A percentile compares a stretch with the other conserved stretches of the same genome.
phyloP scores from a whole-genome alignment of 1,140 invertebrate genomes.

The Heliconius hermathena region DNA sequence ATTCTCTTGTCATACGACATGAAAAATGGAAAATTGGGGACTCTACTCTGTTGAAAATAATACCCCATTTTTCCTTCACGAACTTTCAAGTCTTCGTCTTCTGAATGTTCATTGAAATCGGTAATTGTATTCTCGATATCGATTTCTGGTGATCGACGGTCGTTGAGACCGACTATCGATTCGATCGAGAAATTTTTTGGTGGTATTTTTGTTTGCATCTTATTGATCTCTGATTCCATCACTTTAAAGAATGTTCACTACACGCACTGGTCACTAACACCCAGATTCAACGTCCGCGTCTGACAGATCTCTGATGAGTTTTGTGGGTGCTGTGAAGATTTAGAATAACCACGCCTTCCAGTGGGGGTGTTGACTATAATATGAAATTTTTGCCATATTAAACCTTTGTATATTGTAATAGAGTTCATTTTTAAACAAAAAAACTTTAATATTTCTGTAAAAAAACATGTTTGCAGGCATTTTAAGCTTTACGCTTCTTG shows the following conservation, averaged over 20 bases:
- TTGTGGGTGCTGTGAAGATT: constrained; percentile 44
- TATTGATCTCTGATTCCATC: constrained; percentile 74
- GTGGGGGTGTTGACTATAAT: constrained; percentile 41
- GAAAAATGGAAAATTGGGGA: constrained; percentile 74
- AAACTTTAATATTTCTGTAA: not conserved
- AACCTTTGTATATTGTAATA: not conserved
- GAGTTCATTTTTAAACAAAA: constrained; percentile 12
- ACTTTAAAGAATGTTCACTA: constrained; percentile 38
- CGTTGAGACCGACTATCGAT: constrained; percentile 70
- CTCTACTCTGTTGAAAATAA: constrained; percentile 71
- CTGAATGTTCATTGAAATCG: constrained; percentile 64
- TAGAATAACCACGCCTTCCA: constrained; percentile 47
- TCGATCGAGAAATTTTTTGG: constrained; percentile 75
- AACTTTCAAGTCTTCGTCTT: constrained; percentile 67
- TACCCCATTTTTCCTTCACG: constrained; percentile 67
- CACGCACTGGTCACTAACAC: constrained; percentile 50
- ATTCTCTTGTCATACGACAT: constrained; percentile 72
- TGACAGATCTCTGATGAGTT: constrained; percentile 49
- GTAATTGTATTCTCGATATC: constrained; percentile 75
- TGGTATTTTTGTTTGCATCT: constrained; percentile 72
- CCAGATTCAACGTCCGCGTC: constrained; percentile 53
- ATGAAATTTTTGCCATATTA: not conserved
- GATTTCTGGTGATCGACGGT: constrained; percentile 72
- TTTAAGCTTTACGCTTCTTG: not conserved
- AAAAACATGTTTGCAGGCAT: constrained; percentile 7